Base-by-base conservation (phyloP, 2,888 invertebrate genomes). In the Agriopis aurantiaria region DNA sequence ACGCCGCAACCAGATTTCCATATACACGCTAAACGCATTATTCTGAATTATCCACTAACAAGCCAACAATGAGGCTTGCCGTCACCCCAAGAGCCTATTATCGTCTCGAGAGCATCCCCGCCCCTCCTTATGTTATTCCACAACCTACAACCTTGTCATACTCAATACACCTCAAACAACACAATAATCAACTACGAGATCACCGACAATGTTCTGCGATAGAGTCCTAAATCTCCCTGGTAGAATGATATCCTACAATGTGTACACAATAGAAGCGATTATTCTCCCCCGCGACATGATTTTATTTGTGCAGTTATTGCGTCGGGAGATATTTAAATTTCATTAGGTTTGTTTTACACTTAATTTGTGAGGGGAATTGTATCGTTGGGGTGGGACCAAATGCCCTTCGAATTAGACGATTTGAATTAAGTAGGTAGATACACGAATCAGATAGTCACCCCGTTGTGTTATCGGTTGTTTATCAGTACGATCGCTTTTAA, bases 291-390 rank as follows among this genome's bases (percentile, higher is more conserved):
- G 89, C 90, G 88, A 90, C 89, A 92, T 91, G 92, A 93, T 92
- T 94, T 92, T 93, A 93, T 94, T 93, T 92, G 93, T 92, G 88
- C 91, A 90, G 91, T 92, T 93, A 94, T 93, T 92, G 89, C 90
- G 90, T 88, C 88, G 88, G 89, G 90, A 93, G 92, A 93, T 93
- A 93, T 94, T 93, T 93, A 93, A 93, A 94, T 94, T 93, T 92
- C 93, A 93, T 94, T 94, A 92, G 94, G 93, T 93, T 94, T 94
- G 93, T 94, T 94, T 94, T 94, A 93, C 94, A 94, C 93, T 94
- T 94, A 93, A 94, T 93, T 94, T 94, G 92, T 86, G 91, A 92
- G 91, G 93, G 93, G 92, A 83, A 57, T 69, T 84, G 83, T 87
- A 90, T 90, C 78, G 87, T 78, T 82, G 86, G 93, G 92, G 92